Evolutionary conservation across 1,140 invertebrate species (phyloP), one percentile per base, ranked within the genome.

Genomic region (Drosophila funebris): DNA sequence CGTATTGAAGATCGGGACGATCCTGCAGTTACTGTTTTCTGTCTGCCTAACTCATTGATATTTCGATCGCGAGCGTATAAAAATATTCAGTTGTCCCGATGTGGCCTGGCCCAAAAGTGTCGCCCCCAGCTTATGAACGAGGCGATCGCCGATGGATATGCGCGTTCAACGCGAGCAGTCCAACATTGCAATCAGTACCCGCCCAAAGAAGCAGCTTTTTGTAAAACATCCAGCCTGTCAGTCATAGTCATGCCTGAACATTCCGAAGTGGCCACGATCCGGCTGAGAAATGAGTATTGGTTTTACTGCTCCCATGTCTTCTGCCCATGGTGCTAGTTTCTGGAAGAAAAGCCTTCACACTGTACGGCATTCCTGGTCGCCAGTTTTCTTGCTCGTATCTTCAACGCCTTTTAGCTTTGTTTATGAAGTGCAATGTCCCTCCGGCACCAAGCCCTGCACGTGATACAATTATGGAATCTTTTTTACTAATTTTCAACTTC

Each of bases 41-140:
- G 54, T 36, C 41, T 52, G 62, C 43, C 36, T 63, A 61, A 73
- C 90, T 91, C 90, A 91, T 91, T 91, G 78, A 91, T 90, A 91
- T 91, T 91, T 91, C 73, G 82, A 91, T 68, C 90, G 90, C 90
- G 90, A 91, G 81, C 90, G 90, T 91, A 90, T 90, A 91, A 90
- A 91, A 91, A 91, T 91, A 91, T 91, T 91, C 87, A 91, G 90
- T 88, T 78, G 75, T 27, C 68, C 56, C 63, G 76, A 73, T 79
- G 67, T 74, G 72, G 57, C 46, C 56, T 85, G 89, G 78, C 76
- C 89, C 75, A 88, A 85, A 90, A 90, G 89, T 90, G 89, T 89
- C 84, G 81, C 88, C 88, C 78, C 69, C 62, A 74, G 73, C 68
- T 57, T 57, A 77, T 74, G 78, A 78, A 58, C 61, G 68, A 50